Percentiles rank a stretch among this genome's conserved stretches.
These are phyloP conservation scores for Lerema accius DNA, from an alignment of 1,140 invertebrate species.

Conservation along the genomic window DNA sequence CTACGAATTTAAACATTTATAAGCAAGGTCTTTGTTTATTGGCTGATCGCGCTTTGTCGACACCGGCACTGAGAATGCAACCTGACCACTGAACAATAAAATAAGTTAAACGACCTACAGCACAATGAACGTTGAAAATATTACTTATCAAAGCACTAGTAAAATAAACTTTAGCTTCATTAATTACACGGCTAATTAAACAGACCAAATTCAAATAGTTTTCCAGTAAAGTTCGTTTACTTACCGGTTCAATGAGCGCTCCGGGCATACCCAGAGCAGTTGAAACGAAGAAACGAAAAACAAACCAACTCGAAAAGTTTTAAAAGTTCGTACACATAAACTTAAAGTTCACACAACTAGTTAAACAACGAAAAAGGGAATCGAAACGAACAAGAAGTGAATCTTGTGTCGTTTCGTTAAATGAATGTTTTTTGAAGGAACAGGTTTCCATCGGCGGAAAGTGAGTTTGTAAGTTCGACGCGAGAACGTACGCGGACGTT, in stretches of 20 bases:
- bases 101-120: conserved; percentile 13
- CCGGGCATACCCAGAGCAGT: conserved; percentile 60
- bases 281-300: conserved; percentile 39
- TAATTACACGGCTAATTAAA: conserved; percentile 18
- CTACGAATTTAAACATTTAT: conserved; percentile 47
- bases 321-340: conserved; percentile 53
- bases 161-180: conserved; percentile 4
- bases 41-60: conserved; percentile 39
- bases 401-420: conserved; percentile 45
- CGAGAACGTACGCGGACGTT: conserved; percentile 49
- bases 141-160: conserved; percentile 3
- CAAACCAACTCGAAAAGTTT: conserved; percentile 63
- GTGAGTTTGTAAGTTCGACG: conserved; percentile 66
- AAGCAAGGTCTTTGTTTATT: conserved; percentile 44
- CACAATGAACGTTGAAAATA: conserved; percentile 23
- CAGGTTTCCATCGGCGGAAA: conserved; percentile 60
- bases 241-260: conserved; percentile 75
- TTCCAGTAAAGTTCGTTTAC: conserved; percentile 69
- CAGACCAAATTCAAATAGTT: conserved; percentile 51
- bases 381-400: conserved; percentile 41
- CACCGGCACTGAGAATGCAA: conserved; percentile 41
- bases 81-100: conserved; percentile 29
- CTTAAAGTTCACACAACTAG: conserved; percentile 46
- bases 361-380: conserved; percentile 33
- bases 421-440: conserved; percentile 51